Conservation (phyloP, 2,888 invertebrate genomes). For the Idaea aversata region DNA sequence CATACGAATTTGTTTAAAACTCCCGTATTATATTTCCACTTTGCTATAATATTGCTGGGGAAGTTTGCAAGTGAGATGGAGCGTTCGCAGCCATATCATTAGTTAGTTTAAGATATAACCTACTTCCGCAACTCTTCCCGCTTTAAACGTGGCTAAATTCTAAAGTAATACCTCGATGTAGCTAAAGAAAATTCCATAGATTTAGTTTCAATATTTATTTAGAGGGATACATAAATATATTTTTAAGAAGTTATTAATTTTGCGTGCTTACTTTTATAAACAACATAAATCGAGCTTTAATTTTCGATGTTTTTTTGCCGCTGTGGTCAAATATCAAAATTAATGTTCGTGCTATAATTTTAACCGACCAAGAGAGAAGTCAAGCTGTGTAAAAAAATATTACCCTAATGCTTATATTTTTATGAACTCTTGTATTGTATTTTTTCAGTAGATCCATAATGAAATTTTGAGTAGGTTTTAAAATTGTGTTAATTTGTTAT, state of each 20-base stretch:
- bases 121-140: conserved; percentile 41
- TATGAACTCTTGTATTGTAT: background rate
- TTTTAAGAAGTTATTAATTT: background rate
- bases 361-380: background rate
- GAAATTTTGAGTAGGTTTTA: background rate
- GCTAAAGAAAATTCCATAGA: conserved; percentile 5
- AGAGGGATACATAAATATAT: background rate
- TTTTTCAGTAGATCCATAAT: background rate
- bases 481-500: background rate
- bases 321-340: background rate
- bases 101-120: conserved; percentile 50
- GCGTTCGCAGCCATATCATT: conserved; percentile 62
- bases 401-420: background rate
- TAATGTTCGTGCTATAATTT: background rate
- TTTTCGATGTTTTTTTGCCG: background rate
- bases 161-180: conserved; percentile 4
- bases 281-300: background rate
- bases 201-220: conserved; percentile 6
- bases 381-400: background rate
- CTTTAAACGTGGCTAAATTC: conserved; percentile 19
- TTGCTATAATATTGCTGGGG: conserved; percentile 11
- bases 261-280: background rate
- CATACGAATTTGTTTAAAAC: conserved; percentile 33
- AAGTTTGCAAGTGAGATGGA: conserved; percentile 46
- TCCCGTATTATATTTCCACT: conserved; percentile 16